Percentiles rank a stretch among this genome's conserved stretches.
These are phyloP conservation scores for Chionoecetes opilio DNA, from an alignment of 1,140 invertebrate genomes.

Conservation along the genomic window DNA sequence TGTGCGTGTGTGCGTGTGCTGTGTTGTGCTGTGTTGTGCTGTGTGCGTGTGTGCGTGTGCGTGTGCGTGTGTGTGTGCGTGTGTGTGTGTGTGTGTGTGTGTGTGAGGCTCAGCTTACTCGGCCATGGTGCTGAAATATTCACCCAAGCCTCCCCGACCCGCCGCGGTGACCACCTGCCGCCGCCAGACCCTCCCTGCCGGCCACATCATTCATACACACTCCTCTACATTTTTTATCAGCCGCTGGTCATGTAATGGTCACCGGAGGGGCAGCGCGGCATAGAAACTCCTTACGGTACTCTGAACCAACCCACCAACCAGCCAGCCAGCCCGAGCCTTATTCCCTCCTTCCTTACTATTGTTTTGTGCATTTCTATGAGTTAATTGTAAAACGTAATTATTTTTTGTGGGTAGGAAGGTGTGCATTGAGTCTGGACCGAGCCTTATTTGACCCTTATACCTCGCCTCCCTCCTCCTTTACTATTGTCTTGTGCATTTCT, in stretches of 20 bases:
- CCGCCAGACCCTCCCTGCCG: neutral
- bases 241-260: neutral
- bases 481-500: too few relatives aligned
- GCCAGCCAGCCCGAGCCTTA: neutral
- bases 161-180: constrained; percentile 1
- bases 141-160: neutral
- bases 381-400: too few relatives aligned
- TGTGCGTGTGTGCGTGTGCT: too few relatives aligned
- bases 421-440: too few relatives aligned
- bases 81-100: neutral
- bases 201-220: neutral
- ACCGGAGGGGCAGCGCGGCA: neutral
- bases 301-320: too few relatives aligned
- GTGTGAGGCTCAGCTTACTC: neutral
- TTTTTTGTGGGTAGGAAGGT: too few relatives aligned
- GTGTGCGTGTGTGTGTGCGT: too few relatives aligned
- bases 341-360: neutral
- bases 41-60: too few relatives aligned
- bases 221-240: constrained; percentile 20
- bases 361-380: too few relatives aligned
- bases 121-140: neutral
- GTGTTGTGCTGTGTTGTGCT: too few relatives aligned
- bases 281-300: constrained; percentile 9
- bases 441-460: too few relatives aligned
- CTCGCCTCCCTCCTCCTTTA: too few relatives aligned